Base-by-base conservation (phyloP, 2,888 invertebrate genomes). In the Netelia melanura region DNA sequence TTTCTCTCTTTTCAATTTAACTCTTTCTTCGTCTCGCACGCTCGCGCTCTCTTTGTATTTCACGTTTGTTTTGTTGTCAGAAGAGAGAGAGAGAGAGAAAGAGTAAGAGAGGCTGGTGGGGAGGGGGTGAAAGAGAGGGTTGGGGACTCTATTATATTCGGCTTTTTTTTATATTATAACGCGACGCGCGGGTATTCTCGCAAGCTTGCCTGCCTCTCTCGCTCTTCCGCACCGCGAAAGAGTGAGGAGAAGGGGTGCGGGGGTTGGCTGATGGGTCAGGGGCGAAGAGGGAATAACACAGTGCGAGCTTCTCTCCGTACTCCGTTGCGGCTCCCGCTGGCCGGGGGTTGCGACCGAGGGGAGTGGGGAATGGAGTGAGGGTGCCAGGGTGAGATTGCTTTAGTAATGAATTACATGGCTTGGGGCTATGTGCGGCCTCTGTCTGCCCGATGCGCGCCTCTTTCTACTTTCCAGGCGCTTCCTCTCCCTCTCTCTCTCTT, bases 321-420 rank as follows among this genome's bases (percentile, higher is more conserved):
- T 88, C 89, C 88, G 83, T 80, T 84, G 81, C 70, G 78, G 38
- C 38, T 38, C 81, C 85, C 76, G 80, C 81, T 76, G 83, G 79
- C 70, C 76, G 82, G 84, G 84, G 58, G 70, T 81, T 70, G 74
- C 67, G 56, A 77, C 65, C 68, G 71, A 52, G 82, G 80, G 83
- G 58, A 75, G 68, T 67, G 79, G 84, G 58, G 71, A 86, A 87
- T 87, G 88, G 87, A 90, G 91, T 90, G 89, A 90, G 91, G 91
- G 89, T 91, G 91, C 92, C 92, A 88, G 88, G 88, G 88, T 87
- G 88, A 89, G 88, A 88, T 92, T 93, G 93, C 93, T 93, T 93
- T 93, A 92, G 94, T 93, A 93, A 93, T 93, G 93, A 93, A 93
- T 93, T 93, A 93, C 93, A 93, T 93, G 93, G 93, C 93, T 89